Evolutionary conservation across 2,888 invertebrate genomes (phyloP), one percentile per base, ranked within the genome.

Genomic region (Sycophila texana): DNA sequence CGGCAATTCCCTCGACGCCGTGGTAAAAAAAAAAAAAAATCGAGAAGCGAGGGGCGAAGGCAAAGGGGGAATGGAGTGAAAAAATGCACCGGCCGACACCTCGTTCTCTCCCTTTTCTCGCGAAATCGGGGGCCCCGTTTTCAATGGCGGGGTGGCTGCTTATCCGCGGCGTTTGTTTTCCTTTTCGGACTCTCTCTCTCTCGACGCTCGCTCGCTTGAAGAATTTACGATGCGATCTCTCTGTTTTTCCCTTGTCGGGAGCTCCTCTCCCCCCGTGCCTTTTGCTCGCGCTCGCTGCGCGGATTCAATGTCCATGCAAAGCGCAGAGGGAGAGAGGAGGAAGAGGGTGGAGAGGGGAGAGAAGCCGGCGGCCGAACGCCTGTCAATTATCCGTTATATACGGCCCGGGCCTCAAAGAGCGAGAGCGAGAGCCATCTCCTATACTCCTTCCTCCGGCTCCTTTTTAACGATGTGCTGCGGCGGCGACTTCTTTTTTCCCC

Each of bases 341-440:
- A 60, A n/a, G n/a, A n/a, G 26, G 26, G 26, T 26, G 26, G 26
- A 26, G 26, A 26, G 26, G 26, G 26, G 26, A 26, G 39, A 39
- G 39, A 7, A 66, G 70, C 74, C 66, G 73, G 71, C 72, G 66
- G 76, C 81, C 84, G 85, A 84, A 87, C 87, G 89, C 87, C 90
- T 90, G 90, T 90, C 90, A 90, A 90, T 90, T 90, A 90, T 89
- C 89, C 87, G 89, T 90, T 90, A 90, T 90, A 90, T 90, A 90
- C 89, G 89, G 88, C 87, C 88, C 86, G 87, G 89, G 87, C 87
- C 87, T 88, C 87, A 87, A 88, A 89, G 88, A 87, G 87, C 58
- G n/a, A 63, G 58, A 66, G 66, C 57, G 77, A 58, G 77, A 58
- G 67, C 16, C 22, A 47, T 18, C 26, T 10, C 60, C 26, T 26